Conservation (phyloP, 2,797 vertebrate species). For the Micropoecilia bifurca region DNA sequence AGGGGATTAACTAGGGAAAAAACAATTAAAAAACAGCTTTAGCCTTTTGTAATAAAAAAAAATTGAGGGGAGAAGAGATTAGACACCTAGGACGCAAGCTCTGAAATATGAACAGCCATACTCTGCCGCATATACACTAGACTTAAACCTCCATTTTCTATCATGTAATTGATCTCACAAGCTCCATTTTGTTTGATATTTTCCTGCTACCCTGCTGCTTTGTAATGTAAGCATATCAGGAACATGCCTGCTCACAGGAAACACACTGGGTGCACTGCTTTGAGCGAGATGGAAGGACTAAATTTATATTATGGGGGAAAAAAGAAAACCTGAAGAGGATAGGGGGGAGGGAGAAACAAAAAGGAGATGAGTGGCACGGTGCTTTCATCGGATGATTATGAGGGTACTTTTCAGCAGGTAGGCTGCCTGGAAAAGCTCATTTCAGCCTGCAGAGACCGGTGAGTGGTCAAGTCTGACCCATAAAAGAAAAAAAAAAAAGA, state of each 20-base stretch:
- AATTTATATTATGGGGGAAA: constrained; percentile 48
- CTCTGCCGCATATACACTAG: constrained; percentile 60
- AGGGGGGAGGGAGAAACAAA: constrained; percentile 36
- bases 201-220: constrained; percentile 65
- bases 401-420: constrained; percentile 72
- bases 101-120: constrained; percentile 70
- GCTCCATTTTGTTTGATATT: constrained; percentile 83
- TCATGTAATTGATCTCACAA: constrained; percentile 81
- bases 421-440: constrained; percentile 57
- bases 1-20: constrained; percentile 62
- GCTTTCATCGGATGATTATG: constrained; percentile 70
- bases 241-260: constrained; percentile 67
- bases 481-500: constrained; percentile 14
- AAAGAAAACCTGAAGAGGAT: constrained; percentile 38
- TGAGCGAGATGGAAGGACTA: constrained; percentile 55
- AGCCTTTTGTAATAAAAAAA: constrained; percentile 62
- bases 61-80: constrained; percentile 64
- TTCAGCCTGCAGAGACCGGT: constrained; percentile 39
- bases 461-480: constrained; percentile 46
- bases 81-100: constrained; percentile 54
- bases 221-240: constrained; percentile 74
- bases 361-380: constrained; percentile 46
- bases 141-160: constrained; percentile 82
- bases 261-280: constrained; percentile 39
- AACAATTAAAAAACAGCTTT: constrained; percentile 72